Base-by-base conservation (phyloP, 2,888 invertebrate genomes). In the Pammene aurita region DNA sequence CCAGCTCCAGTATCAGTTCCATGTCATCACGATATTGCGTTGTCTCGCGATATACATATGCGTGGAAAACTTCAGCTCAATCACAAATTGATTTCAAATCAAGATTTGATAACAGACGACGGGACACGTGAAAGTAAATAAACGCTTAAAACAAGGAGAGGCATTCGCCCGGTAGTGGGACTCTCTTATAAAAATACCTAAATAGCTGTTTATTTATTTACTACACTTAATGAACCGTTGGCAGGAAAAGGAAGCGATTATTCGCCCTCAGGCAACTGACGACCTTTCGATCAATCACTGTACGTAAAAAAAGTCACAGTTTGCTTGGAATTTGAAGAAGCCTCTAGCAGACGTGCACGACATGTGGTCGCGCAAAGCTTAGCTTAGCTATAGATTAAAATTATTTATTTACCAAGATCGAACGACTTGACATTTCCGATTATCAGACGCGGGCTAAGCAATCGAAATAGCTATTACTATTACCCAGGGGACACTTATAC, bases 231-330 rank as follows among this genome's bases (percentile, higher is more conserved):
- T 62, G 62, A 62, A 52, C 48, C 18, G 41, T 41, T 26, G 41
- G 16, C 50, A 41, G 38, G 61, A 50, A 54, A n/a, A 54, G 54
- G 54, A 54, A 54, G 50, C 48, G 50, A 52, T 62, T 62, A 44
- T 54, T 48, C 34, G 13, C 14, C 44, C 38, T 61, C 38, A 14
- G n/a, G 16, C 42, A 34, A 46, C 38, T 52, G 46, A 35, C 41
- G 55, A 44, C 61, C 62, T 64, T 57, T 64, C 63, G 64, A 68
- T 68, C 68, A 68, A 68, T 68, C 68, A 68, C 50, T 58, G 63
- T 50, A 63, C 42, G 68, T 58, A 64, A 57, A 34, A 68, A 58
- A 64, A 64, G 64, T 64, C 44, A 68, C 64, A 58, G 35, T 63
- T 64, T 52, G 57, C 44, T 68, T 63, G 52, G 26, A 42, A 48